Percentiles rank a stretch among this genome's conserved stretches.
Evolutionary conservation across 2,888 invertebrate species (phyloP).

Genomic region (Urechis unicinctus): DNA sequence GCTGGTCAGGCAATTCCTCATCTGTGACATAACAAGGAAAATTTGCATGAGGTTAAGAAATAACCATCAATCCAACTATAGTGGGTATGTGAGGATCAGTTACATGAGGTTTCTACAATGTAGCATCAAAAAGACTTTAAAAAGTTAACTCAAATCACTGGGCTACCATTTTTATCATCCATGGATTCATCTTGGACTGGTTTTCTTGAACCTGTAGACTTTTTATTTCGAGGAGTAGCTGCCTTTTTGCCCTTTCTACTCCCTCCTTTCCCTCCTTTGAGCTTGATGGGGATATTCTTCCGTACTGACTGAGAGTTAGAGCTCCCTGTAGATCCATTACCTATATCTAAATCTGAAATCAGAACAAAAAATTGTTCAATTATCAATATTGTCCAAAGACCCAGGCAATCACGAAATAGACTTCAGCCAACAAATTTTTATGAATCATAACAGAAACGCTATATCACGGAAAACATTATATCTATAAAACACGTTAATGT

Average conservation of each 20-base stretch:
- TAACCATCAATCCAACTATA: neutral
- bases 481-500: too few relatives aligned
- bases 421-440: too few relatives aligned
- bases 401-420: too few relatives aligned
- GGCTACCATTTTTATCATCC: too few relatives aligned
- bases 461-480: too few relatives aligned
- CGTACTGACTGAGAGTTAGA: conserved; percentile 13
- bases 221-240: neutral
- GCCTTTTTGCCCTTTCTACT: conserved; percentile 3
- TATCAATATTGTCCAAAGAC: too few relatives aligned
- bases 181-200: too few relatives aligned
- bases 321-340: conserved; percentile 4
- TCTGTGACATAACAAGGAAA: neutral
- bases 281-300: conserved; percentile 15
- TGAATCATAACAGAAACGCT: too few relatives aligned
- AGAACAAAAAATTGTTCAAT: too few relatives aligned
- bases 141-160: too few relatives aligned
- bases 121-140: too few relatives aligned
- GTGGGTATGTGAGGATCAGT: neutral
- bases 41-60: neutral
- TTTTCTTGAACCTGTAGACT: conserved; percentile 1
- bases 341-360: conserved; percentile 1
- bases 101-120: too few relatives aligned
- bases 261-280: conserved; percentile 7
- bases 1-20: neutral